phyloP scores from a whole-genome alignment of 2,113 vertebrate genomes.

The Syrmaticus mikado region DNA sequence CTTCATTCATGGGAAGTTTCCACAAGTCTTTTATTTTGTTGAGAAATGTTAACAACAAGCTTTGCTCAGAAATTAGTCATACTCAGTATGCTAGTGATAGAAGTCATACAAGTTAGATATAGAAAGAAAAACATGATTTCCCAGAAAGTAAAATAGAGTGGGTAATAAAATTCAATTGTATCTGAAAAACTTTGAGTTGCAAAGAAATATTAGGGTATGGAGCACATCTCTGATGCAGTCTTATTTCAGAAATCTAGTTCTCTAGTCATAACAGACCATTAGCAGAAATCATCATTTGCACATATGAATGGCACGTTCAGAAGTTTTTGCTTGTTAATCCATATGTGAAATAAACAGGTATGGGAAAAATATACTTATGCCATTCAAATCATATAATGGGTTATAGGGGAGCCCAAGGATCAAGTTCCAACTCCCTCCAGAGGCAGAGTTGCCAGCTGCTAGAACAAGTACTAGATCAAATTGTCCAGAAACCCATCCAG shows the following conservation, averaged over 20 bases:
- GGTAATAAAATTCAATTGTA: background rate
- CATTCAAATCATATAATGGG: background rate
- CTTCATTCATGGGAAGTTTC: background rate
- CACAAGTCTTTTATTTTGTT: fast-evolving
- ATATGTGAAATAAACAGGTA: background rate
- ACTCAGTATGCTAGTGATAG: background rate
- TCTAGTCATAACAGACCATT: background rate
- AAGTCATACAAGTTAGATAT: background rate
- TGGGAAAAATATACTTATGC: background rate
- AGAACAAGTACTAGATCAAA: too few relatives aligned
- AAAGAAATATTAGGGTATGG: background rate
- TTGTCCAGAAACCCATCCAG: too few relatives aligned
- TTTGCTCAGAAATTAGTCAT: background rate
- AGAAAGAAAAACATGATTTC: background rate
- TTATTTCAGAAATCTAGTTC: background rate
- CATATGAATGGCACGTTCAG: background rate
- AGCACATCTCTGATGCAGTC: background rate
- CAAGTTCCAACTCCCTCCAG: too few relatives aligned
- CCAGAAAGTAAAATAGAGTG: background rate
- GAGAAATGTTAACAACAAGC: background rate
- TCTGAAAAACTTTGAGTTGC: background rate
- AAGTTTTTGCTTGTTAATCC: background rate
- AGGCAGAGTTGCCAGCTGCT: too few relatives aligned
- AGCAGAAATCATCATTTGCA: background rate
- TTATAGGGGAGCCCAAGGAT: too few relatives aligned